phyloP scores from a whole-genome alignment of 1,140 invertebrate genomes.

The Periplaneta americana region DNA sequence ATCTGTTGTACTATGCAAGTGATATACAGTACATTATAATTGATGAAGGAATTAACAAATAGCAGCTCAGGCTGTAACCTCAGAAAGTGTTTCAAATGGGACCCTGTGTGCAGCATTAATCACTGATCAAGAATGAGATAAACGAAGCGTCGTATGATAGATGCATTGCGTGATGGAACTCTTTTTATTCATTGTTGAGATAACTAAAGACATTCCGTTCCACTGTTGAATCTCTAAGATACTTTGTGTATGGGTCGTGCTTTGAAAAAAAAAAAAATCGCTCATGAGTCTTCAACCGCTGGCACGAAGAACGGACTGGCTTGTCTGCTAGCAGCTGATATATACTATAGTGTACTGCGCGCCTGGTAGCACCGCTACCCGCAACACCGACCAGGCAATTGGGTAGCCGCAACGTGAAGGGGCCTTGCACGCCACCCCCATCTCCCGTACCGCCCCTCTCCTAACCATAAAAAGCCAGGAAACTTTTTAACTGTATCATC shows the following conservation, averaged over 20 bases:
- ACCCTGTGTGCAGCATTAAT: too few relatives aligned
- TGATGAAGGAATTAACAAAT: too few relatives aligned
- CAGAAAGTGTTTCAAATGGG: too few relatives aligned
- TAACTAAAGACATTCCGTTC: neutral
- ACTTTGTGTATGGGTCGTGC: neutral
- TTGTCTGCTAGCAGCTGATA: neutral
- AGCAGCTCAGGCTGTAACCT: too few relatives aligned
- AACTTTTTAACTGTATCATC: neutral
- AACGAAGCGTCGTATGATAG: neutral
- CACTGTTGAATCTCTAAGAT: neutral
- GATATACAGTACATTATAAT: too few relatives aligned
- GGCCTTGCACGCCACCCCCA: neutral
- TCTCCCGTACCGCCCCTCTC: neutral
- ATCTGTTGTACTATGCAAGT: too few relatives aligned
- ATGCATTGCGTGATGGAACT: neutral
- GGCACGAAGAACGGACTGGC: neutral
- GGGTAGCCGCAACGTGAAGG: conserved; percentile 3
- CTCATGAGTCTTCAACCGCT: neutral
- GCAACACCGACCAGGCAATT: conserved; percentile 1
- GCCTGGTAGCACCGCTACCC: conserved; percentile 1
- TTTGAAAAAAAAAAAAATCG: too few relatives aligned
- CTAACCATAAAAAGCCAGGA: neutral
- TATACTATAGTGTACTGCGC: neutral
- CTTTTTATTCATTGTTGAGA: neutral
- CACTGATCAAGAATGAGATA: too few relatives aligned